Conservation (phyloP, 1,140 invertebrate species). For the Habropoda laboriosa region DNA sequence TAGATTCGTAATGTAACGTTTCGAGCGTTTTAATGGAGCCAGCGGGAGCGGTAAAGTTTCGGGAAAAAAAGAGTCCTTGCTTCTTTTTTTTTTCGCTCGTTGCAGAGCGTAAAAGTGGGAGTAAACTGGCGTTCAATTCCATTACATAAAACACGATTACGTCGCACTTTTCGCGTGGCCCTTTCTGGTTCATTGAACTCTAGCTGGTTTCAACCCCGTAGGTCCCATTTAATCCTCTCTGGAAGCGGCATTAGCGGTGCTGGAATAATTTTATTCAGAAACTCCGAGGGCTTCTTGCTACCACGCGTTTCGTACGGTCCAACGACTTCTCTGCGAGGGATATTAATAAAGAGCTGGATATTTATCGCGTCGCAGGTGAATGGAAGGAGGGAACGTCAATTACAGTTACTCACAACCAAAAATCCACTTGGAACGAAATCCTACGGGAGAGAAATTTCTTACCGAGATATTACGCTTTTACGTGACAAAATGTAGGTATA, state of each 20-base stretch:
- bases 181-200: constrained; percentile 33
- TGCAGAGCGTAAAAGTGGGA: too few species aligned
- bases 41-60: not conserved
- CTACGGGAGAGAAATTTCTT: too few species aligned
- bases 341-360: not conserved
- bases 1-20: not conserved
- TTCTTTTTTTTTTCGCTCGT: not conserved
- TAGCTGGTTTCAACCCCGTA: not conserved
- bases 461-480: too few species aligned
- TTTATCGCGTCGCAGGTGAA: not conserved
- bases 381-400: too few species aligned
- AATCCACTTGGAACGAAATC: too few species aligned
- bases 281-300: not conserved
- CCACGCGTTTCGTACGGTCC: not conserved
- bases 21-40: constrained; percentile 15
- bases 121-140: constrained; percentile 14
- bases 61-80: not conserved
- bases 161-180: constrained; percentile 10
- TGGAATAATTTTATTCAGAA: constrained; percentile 1
- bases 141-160: constrained; percentile 36
- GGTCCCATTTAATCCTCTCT: constrained; percentile 22
- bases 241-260: not conserved
- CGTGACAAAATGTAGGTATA: too few species aligned
- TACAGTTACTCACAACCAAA: too few species aligned
- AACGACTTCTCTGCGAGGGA: not conserved